Evolutionary conservation across 2,888 invertebrate species (phyloP).

Genomic region (Calameuta idolon): DNA sequence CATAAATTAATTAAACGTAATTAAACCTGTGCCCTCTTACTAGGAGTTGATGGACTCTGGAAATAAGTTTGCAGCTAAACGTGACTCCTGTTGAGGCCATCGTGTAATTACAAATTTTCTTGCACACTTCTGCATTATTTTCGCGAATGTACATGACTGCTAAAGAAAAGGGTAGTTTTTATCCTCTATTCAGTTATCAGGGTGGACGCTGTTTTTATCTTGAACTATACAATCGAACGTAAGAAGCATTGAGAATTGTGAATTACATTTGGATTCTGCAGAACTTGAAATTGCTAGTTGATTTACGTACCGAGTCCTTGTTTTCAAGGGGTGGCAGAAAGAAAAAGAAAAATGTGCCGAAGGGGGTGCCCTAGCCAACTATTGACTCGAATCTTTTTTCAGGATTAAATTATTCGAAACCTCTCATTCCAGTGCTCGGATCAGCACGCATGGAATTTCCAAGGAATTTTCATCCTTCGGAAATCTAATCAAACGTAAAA

Average conservation of each 20-base stretch:
- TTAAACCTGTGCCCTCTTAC: slow-evolving; percentile 32
- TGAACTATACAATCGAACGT: neutral
- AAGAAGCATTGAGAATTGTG: neutral
- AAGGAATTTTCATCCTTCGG: neutral
- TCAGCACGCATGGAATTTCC: neutral
- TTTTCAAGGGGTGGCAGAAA: neutral
- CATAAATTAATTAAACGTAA: slow-evolving; percentile 54
- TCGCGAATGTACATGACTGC: neutral
- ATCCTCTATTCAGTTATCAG: neutral
- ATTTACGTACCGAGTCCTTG: slow-evolving; percentile 40
- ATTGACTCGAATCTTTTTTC: neutral
- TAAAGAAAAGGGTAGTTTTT: neutral
- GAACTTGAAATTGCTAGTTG: slow-evolving; percentile 50
- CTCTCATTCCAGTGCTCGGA: neutral
- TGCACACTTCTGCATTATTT: slow-evolving; percentile 48
- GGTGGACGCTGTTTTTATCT: neutral
- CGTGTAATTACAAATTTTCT: slow-evolving; percentile 41
- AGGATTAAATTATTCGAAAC: neutral
- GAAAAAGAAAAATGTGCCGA: neutral
- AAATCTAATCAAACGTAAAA: neutral
- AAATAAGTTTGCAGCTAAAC: slow-evolving; percentile 52
- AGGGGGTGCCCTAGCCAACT: neutral
- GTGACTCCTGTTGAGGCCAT: neutral
- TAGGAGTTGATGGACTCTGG: slow-evolving; percentile 33
- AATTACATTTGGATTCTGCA: neutral